phyloP scores from a whole-genome alignment of 2,797 vertebrate species.

The Kryptopterus vitreolus region DNA sequence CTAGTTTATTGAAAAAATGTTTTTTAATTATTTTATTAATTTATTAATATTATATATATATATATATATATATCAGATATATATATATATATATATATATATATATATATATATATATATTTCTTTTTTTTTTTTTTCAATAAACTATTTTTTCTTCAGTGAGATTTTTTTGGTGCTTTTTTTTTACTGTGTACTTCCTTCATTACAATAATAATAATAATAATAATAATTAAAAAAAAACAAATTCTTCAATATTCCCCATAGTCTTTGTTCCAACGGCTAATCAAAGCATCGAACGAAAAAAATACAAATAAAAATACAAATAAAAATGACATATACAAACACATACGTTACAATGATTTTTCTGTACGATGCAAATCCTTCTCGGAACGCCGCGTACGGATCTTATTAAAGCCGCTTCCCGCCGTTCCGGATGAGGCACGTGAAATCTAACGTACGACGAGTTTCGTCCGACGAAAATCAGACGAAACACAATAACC shows the following conservation, averaged over 20 bases:
- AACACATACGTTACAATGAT: conserved; percentile 36
- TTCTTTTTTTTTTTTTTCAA: neutral
- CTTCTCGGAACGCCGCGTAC: conserved; percentile 38
- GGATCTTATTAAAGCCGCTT: conserved; percentile 49
- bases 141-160: conserved; percentile 22
- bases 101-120: no score
- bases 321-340: conserved; percentile 29
- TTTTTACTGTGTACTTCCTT: conserved; percentile 55
- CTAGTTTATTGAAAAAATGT: no score
- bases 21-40: no score
- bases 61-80: no score
- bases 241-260: conserved; percentile 24
- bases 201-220: conserved; percentile 32
- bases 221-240: conserved; percentile 14
- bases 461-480: conserved; percentile 16
- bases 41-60: no score
- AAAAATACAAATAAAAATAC: neutral
- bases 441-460: conserved; percentile 12
- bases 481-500: conserved; percentile 58
- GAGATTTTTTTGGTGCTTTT: neutral
- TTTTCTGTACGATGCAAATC: conserved; percentile 24
- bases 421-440: conserved; percentile 15
- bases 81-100: no score
- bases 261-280: conserved; percentile 10
- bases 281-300: conserved; percentile 8